phyloP scores from a whole-genome alignment of 1,140 invertebrate genomes.

The Neotoxoptera formosana region DNA sequence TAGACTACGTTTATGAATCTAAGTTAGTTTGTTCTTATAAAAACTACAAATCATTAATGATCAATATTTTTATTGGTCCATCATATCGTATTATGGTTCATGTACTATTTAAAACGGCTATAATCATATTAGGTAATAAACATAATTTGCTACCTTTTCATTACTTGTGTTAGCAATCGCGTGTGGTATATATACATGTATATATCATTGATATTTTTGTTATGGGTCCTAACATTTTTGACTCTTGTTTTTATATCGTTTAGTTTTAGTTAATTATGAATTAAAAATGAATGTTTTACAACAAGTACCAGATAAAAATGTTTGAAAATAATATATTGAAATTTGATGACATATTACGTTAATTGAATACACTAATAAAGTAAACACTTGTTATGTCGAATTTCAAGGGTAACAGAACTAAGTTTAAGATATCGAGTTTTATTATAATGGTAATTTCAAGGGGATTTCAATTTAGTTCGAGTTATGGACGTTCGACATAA shows the following conservation, averaged over 20 bases:
- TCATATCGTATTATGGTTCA: not conserved
- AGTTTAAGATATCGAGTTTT: no score
- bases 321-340: not conserved
- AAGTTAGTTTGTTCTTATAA: not conserved
- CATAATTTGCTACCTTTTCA: not conserved
- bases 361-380: not conserved
- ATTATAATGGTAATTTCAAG: not conserved
- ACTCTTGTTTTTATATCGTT: not conserved
- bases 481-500: not conserved
- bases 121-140: not conserved
- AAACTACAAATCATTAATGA: no score
- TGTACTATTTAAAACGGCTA: not conserved
- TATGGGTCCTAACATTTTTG: not conserved
- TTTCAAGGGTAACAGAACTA: not conserved
- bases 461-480: not conserved
- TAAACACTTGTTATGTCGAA: not conserved
- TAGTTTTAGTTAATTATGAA: not conserved
- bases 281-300: not conserved
- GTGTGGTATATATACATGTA: not conserved
- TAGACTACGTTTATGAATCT: not conserved
- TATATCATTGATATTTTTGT: not conserved
- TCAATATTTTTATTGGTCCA: not conserved
- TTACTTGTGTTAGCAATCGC: not conserved
- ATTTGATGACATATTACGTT: not conserved
- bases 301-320: conserved; percentile 25